These are phyloP conservation scores for Otus sunia DNA, from an alignment of 2,113 vertebrate species.

Conservation along the genomic window DNA sequence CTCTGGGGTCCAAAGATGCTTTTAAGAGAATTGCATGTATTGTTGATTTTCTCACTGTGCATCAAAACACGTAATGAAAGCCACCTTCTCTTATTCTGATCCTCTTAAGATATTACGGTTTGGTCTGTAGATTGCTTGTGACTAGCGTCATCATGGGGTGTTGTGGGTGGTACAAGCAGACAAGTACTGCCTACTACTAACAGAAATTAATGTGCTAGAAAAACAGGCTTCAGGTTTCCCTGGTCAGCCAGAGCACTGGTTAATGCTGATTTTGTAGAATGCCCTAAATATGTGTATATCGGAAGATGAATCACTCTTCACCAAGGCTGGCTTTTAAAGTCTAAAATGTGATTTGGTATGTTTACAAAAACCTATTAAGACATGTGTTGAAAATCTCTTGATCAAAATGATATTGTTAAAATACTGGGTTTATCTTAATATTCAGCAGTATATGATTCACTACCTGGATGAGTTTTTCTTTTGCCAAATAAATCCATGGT, in stretches of 20 bases:
- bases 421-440: neutral
- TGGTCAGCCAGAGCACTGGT: neutral
- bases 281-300: neutral
- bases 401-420: slow-evolving; percentile 17
- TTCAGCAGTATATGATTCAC: neutral
- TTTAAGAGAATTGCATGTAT: neutral
- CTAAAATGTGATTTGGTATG: neutral
- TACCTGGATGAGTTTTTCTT: slow-evolving; percentile 22
- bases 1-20: neutral
- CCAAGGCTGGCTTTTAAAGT: neutral
- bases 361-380: slow-evolving; percentile 4
- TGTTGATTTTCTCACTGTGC: neutral
- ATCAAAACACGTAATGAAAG: neutral
- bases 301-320: neutral
- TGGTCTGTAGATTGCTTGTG: neutral
- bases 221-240: neutral
- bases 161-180: neutral
- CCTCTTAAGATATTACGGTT: neutral
- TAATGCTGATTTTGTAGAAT: neutral
- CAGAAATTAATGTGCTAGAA: neutral
- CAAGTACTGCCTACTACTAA: neutral
- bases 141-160: neutral
- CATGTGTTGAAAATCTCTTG: neutral
- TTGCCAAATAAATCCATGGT: neutral
- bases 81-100: neutral